phyloP scores from a whole-genome alignment of 2,797 vertebrate genomes.

The Hydrophis major region DNA sequence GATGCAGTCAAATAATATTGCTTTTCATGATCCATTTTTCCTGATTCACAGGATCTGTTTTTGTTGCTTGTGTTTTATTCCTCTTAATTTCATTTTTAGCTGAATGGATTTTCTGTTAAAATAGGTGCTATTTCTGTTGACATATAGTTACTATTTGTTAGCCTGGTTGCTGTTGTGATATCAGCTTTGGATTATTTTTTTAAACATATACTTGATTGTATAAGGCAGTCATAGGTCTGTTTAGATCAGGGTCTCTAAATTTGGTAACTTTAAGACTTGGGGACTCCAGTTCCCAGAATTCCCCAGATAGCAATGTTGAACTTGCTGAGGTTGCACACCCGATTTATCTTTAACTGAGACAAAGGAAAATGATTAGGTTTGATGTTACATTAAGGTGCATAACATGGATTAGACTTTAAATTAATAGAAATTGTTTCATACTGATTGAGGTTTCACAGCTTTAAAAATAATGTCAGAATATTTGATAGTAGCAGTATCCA shows the following conservation, averaged over 20 bases:
- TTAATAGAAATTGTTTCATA: background rate
- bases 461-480: background rate
- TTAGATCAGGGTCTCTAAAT: background rate
- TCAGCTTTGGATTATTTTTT: background rate
- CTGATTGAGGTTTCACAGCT: background rate
- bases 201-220: background rate
- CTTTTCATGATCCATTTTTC: background rate
- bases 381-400: background rate
- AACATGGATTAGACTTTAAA: background rate
- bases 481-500: background rate
- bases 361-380: background rate
- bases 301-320: background rate
- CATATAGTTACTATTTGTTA: background rate
- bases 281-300: background rate
- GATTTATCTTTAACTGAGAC: background rate
- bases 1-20: background rate
- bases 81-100: background rate
- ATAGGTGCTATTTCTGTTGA: background rate
- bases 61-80: background rate
- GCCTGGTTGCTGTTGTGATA: background rate
- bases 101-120: background rate
- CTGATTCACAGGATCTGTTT: background rate
- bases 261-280: background rate
- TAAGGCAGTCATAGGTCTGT: background rate
- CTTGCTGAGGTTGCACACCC: background rate